Evolutionary conservation across 2,113 vertebrate species (phyloP).

Genomic region (Tyto alba): DNA sequence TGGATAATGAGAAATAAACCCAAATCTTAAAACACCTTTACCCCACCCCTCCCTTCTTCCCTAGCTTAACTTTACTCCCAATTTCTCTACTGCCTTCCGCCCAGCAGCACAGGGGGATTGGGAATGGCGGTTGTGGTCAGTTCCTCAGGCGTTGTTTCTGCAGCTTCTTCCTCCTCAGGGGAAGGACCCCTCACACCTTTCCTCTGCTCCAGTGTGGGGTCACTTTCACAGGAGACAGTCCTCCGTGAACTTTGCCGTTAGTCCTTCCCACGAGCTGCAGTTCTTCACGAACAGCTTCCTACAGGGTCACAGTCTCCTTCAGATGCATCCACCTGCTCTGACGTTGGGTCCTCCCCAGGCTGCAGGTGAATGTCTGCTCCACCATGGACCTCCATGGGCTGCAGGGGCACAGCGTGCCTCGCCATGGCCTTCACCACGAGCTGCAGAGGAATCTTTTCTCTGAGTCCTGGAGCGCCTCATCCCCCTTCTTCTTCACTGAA

Average conservation of each 20-base stretch:
- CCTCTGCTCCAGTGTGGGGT: fast-evolving
- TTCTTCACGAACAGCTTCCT: background rate
- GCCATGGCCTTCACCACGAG: too few species aligned
- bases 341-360: background rate
- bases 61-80: background rate
- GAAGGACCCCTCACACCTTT: background rate
- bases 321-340: background rate
- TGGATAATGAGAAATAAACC: too few species aligned
- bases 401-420: too few species aligned
- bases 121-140: background rate
- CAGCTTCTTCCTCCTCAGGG: background rate
- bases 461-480: background rate
- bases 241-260: too few species aligned
- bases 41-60: background rate
- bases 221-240: background rate
- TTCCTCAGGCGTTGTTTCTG: background rate
- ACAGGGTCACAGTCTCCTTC: background rate
- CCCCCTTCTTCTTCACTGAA: background rate
- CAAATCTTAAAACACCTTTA: too few species aligned
- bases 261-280: too few species aligned
- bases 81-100: background rate
- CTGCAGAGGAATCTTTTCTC: background rate
- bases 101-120: background rate
- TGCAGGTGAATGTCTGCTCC: too few species aligned
- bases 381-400: too few species aligned